These are phyloP conservation scores for Protonemura montana DNA, from an alignment of 2,888 invertebrate species.

Conservation along the genomic window DNA sequence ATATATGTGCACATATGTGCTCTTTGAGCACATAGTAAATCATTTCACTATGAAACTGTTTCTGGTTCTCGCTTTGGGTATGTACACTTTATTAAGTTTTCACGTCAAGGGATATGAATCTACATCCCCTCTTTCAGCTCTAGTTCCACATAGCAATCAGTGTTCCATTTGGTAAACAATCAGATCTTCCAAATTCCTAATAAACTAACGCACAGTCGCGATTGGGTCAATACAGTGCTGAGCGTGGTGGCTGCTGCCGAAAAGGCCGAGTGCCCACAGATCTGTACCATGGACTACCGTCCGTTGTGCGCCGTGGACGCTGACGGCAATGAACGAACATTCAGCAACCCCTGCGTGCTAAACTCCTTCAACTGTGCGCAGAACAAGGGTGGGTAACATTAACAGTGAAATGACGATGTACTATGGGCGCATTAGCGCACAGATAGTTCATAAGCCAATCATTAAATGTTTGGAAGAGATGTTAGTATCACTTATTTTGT, in stretches of 20 bases:
- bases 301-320: constrained; percentile 23
- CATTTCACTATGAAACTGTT: neutral
- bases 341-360: constrained; percentile 27
- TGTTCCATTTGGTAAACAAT: too few species aligned
- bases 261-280: neutral
- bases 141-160: too few species aligned
- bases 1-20: neutral
- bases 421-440: too few species aligned
- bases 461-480: too few species aligned
- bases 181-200: too few species aligned
- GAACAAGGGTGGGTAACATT: constrained; percentile 18
- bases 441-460: too few species aligned
- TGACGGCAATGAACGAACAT: neutral
- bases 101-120: too few species aligned
- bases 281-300: constrained; percentile 30
- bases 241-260: neutral
- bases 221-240: neutral
- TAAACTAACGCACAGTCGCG: neutral
- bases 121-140: too few species aligned
- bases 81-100: neutral
- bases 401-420: too few species aligned
- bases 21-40: neutral
- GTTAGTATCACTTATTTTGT: too few species aligned
- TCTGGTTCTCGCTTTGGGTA: neutral
- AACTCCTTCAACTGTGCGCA: neutral